phyloP scores from a whole-genome alignment of 2,797 vertebrate species.

The Aeoliscus strigatus region DNA sequence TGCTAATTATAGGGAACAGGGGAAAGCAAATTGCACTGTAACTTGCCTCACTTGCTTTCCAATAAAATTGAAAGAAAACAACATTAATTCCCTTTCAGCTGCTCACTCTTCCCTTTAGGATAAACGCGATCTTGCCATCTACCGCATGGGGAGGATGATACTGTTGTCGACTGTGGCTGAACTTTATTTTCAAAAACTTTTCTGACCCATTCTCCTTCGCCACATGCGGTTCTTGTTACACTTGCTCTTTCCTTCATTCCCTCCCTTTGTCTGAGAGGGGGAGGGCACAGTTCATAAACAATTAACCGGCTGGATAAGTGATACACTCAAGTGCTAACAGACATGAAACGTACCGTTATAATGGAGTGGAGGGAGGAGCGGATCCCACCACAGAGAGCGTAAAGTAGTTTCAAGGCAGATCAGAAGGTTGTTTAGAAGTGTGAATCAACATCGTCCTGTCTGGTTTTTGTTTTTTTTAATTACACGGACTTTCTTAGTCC shows the following conservation, averaged over 20 bases:
- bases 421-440: constrained; percentile 3
- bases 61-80: constrained; percentile 71
- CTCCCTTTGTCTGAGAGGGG: constrained; percentile 56
- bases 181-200: constrained; percentile 48
- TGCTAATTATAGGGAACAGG: constrained; percentile 80
- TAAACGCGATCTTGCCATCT: constrained; percentile 37
- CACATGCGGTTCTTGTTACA: constrained; percentile 51
- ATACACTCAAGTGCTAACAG: constrained; percentile 71
- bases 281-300: constrained; percentile 71
- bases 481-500: no score
- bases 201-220: constrained; percentile 44
- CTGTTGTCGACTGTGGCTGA: constrained; percentile 27
- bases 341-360: constrained; percentile 67
- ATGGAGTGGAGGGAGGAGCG: constrained; percentile 65
- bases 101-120: constrained; percentile 39
- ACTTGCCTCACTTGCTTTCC: constrained; percentile 75
- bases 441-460: constrained; percentile 16
- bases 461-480: no score
- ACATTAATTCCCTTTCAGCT: constrained; percentile 65
- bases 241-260: constrained; percentile 45
- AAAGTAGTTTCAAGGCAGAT: constrained; percentile 8
- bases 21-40: constrained; percentile 78
- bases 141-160: constrained; percentile 16
- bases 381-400: constrained; percentile 28
- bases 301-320: constrained; percentile 74